A percentile compares a stretch with the other conserved stretches of the same genome.
phyloP scores from a whole-genome alignment of 1,140 invertebrate genomes.

The Drosophila elegans region DNA sequence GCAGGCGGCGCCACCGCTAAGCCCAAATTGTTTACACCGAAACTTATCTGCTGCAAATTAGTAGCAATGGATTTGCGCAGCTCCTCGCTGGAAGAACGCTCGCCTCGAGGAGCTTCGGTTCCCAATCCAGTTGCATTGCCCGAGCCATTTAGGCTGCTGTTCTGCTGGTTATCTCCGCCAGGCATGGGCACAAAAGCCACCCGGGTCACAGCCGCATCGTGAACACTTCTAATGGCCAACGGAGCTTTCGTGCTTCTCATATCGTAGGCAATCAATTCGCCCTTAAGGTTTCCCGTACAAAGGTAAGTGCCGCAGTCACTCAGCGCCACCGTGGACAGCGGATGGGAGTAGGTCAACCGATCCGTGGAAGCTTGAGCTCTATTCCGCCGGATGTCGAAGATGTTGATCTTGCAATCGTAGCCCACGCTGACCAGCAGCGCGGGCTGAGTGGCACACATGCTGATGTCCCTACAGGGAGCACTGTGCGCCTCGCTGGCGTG shows the following conservation, averaged over 20 bases:
- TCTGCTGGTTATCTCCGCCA: slow-evolving; percentile 52
- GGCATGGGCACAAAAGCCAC: slow-evolving; percentile 74
- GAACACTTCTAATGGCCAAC: slow-evolving; percentile 55
- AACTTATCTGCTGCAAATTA: slow-evolving; percentile 41
- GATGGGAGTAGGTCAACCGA: slow-evolving; percentile 61
- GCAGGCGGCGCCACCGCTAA: neutral
- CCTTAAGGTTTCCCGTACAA: slow-evolving; percentile 81
- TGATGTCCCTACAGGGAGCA: slow-evolving; percentile 78
- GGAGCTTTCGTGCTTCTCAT: slow-evolving; percentile 68
- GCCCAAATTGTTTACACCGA: slow-evolving; percentile 19
- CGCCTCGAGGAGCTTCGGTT: slow-evolving; percentile 27
- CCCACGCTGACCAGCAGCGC: slow-evolving; percentile 76
- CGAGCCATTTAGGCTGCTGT: slow-evolving; percentile 47
- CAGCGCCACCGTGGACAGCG: slow-evolving; percentile 68
- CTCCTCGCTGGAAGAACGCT: slow-evolving; percentile 55
- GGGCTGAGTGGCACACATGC: slow-evolving; percentile 64
- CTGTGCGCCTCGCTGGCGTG: slow-evolving; percentile 66
- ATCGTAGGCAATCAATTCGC: slow-evolving; percentile 80
- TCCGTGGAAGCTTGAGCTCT: slow-evolving; percentile 53
- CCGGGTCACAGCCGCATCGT: slow-evolving; percentile 66
- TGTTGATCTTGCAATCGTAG: slow-evolving; percentile 80
- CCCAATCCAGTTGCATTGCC: slow-evolving; percentile 24
- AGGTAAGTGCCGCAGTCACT: slow-evolving; percentile 80
- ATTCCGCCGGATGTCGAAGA: slow-evolving; percentile 74
- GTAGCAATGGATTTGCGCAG: slow-evolving; percentile 60